A percentile compares a stretch with the other conserved stretches of the same genome.
Conservation (phyloP, 2,888 invertebrate genomes). For the Acanthacorydalis orientalis region DNA sequence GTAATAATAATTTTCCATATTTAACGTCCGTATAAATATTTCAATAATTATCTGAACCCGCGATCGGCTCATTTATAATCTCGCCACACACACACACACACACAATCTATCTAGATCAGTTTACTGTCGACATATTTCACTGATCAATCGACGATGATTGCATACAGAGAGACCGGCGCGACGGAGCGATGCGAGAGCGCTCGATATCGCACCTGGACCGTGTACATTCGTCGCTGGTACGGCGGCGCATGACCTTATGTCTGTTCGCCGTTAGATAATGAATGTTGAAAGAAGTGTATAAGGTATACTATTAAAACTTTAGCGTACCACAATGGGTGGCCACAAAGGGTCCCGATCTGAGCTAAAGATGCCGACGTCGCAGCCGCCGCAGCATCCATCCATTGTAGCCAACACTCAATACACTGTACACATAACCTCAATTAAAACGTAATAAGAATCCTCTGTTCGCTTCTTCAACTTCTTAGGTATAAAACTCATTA, state of each 20-base stretch:
- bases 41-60: too few species aligned
- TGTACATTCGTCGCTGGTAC: too few species aligned
- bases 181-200: too few species aligned
- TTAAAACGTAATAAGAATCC: constrained; percentile 32
- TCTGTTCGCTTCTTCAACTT: constrained; percentile 12
- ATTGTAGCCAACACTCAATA: constrained; percentile 2
- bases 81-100: too few species aligned
- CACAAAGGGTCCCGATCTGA: background rate
- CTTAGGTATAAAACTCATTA: constrained; percentile 27
- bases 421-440: constrained; percentile 29
- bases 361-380: background rate
- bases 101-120: too few species aligned
- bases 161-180: too few species aligned
- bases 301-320: constrained; percentile 26
- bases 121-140: too few species aligned
- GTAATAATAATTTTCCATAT: too few species aligned
- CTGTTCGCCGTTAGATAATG: constrained; percentile 21
- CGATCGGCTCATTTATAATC: too few species aligned
- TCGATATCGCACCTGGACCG: too few species aligned
- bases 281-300: constrained; percentile 25
- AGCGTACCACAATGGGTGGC: constrained; percentile 9
- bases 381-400: background rate
- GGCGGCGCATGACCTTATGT: background rate
- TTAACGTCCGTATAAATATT: too few species aligned
- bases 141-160: too few species aligned